Conservation (phyloP, 2,888 invertebrate species). For the Polietes domitor region DNA sequence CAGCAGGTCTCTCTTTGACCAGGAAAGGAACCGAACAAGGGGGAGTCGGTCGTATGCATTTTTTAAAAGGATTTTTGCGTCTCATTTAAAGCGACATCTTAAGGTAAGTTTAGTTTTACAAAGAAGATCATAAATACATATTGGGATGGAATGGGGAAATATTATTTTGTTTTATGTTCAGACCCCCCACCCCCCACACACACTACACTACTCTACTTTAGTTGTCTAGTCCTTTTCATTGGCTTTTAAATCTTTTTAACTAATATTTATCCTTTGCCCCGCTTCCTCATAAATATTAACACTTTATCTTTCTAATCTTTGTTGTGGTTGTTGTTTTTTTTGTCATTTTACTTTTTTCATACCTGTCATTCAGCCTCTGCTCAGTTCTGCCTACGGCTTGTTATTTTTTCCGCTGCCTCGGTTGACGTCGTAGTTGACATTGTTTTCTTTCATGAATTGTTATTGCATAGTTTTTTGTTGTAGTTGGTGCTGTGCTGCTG, state of each 20-base stretch:
- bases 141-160: too few species aligned
- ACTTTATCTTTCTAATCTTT: conserved; percentile 35
- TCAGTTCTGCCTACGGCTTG: neutral
- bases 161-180: neutral
- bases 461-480: conserved; percentile 56
- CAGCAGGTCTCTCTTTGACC: neutral
- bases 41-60: conserved; percentile 31
- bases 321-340: conserved; percentile 1
- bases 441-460: conserved; percentile 71
- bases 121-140: too few species aligned
- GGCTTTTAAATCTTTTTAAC: neutral
- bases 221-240: neutral
- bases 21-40: neutral
- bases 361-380: conserved; percentile 26
- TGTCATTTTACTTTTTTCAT: conserved; percentile 20
- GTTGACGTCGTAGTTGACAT: conserved; percentile 72
- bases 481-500: conserved; percentile 66
- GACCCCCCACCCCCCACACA: neutral
- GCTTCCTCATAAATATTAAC: conserved; percentile 28
- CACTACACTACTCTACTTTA: too few species aligned
- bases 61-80: conserved; percentile 32
- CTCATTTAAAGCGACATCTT: conserved; percentile 18
- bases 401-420: conserved; percentile 31
- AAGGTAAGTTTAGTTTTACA: conserved; percentile 45
- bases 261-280: conserved; percentile 4